A percentile compares a stretch with the other conserved stretches of the same genome.
These are phyloP conservation scores for Drosophila atripex DNA, from an alignment of 2,888 invertebrate genomes.

Conservation along the genomic window DNA sequence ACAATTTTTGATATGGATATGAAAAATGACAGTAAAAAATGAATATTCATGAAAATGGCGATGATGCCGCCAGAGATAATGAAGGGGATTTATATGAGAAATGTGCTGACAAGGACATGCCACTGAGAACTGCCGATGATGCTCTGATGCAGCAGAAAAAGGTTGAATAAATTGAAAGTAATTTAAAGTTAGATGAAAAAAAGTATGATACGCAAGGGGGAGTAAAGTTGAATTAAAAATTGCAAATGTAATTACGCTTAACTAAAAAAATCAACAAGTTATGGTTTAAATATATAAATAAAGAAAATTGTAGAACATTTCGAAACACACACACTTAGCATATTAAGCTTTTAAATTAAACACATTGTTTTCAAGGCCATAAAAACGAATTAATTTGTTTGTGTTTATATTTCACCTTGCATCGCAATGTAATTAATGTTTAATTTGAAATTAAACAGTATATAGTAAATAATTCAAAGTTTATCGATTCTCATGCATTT, in stretches of 20 bases:
- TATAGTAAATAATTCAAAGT: not conserved
- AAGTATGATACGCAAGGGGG: not conserved
- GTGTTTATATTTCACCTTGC: slow-evolving; percentile 37
- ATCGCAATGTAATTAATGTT: not conserved
- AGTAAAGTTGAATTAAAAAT: not conserved
- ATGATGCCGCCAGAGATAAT: slow-evolving; percentile 2
- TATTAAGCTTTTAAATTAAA: not conserved
- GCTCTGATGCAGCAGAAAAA: slow-evolving; percentile 35
- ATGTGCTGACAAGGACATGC: slow-evolving; percentile 28
- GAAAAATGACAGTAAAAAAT: slow-evolving; percentile 14
- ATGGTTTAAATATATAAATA: not conserved
- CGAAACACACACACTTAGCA: not conserved
- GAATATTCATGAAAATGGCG: slow-evolving; percentile 31
- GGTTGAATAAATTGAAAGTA: slow-evolving; percentile 29
- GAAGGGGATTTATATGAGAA: slow-evolving; percentile 22
- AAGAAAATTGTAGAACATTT: not conserved
- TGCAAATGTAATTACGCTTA: not conserved
- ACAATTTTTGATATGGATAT: slow-evolving; percentile 19
- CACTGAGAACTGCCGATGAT: slow-evolving; percentile 13
- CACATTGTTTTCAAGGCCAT: slow-evolving; percentile 9
- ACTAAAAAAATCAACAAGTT: not conserved
- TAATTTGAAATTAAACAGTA: not conserved
- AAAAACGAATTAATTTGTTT: slow-evolving; percentile 2
- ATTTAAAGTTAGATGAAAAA: slow-evolving; percentile 35
- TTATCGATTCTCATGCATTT: slow-evolving; percentile 1